Evolutionary conservation across 2,113 vertebrate species (phyloP).

Genomic region (Leucoraja erinaceus): DNA sequence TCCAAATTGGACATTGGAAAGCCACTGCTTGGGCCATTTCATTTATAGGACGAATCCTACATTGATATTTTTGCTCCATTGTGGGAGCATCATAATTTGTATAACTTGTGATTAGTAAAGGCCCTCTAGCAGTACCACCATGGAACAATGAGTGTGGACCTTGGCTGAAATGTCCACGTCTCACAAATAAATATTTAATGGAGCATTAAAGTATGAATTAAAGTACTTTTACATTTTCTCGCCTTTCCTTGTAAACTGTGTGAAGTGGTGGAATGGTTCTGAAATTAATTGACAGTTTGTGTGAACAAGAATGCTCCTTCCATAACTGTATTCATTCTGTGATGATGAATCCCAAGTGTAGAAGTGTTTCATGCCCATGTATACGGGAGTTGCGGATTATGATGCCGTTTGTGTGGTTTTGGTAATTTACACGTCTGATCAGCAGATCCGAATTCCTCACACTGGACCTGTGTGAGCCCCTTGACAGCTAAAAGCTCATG

Average conservation of each 20-base stretch:
- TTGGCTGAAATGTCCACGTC: neutral
- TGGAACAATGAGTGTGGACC: neutral
- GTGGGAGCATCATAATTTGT: neutral
- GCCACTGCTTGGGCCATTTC: no score
- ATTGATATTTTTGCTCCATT: neutral
- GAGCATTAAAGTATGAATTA: neutral
- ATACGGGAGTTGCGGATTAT: neutral
- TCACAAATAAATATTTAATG: no score
- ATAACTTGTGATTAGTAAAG: neutral
- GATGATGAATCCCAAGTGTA: neutral
- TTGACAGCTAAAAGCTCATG: neutral
- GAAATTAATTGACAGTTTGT: neutral
- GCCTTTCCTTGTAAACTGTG: neutral
- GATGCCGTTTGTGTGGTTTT: no score
- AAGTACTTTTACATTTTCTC: neutral
- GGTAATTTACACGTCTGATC: no score
- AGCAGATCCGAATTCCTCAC: neutral
- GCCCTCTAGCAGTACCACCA: neutral
- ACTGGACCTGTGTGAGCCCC: neutral
- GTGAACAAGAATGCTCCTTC: neutral
- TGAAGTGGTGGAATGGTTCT: neutral
- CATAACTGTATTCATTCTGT: neutral
- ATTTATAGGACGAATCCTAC: neutral
- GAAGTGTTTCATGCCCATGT: neutral
- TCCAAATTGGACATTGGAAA: no score